Evolutionary conservation across 2,888 invertebrate species (phyloP), one percentile per base, ranked within the genome.

Genomic region (Graphium colonna): DNA sequence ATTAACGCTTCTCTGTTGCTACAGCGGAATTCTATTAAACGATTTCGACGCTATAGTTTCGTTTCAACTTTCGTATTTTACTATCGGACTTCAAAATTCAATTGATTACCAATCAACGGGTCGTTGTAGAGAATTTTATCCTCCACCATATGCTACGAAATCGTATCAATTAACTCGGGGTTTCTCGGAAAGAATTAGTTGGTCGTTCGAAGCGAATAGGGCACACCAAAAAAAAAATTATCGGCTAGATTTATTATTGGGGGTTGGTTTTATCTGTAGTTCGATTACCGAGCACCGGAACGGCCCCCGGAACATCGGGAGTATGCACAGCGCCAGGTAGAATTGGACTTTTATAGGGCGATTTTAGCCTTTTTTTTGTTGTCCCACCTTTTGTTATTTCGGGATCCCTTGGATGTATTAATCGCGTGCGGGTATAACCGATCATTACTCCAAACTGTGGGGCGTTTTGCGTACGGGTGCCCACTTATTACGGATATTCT

Each of bases 331-430:
- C 69, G 62, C 65, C 87, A 88, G 88, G 88, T 86, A 87, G 76
- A 77, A 65, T 70, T 71, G 67, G 77, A 72, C 81, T 71, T 87
- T 86, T 86, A 88, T 84, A 82, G 77, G 75, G 72, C 76, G 75
- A 82, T 88, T 83, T 77, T 71, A 75, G n/a, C n/a, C n/a, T n/a
- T n/a, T n/a, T n/a, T n/a, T 86, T 89, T 88, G 88, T 88, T 88
- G 82, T 85, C 75, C 73, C 68, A 65, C 64, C 77, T 74, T 81
- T 84, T 82, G 81, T 86, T 86, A 79, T 79, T 80, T 82, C 82
- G 63, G 76, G 75, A 82, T 79, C 82, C 83, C 77, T 81, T 71
- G 77, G 79, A 89, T 85, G 80, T 85, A 86, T 89, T 89, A 89
- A 89, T 89, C 86, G 86, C 79, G 76, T 66, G 81, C 80, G 81